These are phyloP conservation scores for Apomyelois bistriatella DNA, from an alignment of 2,888 invertebrate species.

Conservation along the genomic window DNA sequence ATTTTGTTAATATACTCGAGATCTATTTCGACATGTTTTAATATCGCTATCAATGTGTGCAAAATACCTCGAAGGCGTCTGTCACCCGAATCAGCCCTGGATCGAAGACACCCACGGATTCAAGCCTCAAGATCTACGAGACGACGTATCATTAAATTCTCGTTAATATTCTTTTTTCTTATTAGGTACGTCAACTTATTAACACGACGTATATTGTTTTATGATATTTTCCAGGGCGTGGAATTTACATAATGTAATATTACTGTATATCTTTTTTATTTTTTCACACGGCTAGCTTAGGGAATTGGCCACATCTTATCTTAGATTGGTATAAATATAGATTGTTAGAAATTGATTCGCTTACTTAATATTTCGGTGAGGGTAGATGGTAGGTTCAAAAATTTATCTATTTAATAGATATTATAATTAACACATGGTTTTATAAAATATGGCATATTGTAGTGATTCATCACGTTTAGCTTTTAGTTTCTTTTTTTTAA, in stretches of 20 bases:
- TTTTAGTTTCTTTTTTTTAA: constrained; percentile 19
- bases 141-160: neutral
- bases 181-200: constrained; percentile 12
- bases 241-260: constrained; percentile 12
- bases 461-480: constrained; percentile 33
- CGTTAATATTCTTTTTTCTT: neutral
- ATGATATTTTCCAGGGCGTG: constrained; percentile 2
- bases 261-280: constrained; percentile 17
- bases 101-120: constrained; percentile 34
- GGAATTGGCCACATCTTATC: constrained; percentile 13
- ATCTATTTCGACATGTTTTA: constrained; percentile 57
- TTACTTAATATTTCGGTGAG: constrained; percentile 47
- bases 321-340: constrained; percentile 7
- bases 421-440: constrained; percentile 30
- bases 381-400: constrained; percentile 47
- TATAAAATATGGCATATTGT: constrained; percentile 35
- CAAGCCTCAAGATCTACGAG: constrained; percentile 17
- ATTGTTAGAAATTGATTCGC: constrained; percentile 25
- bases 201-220: constrained; percentile 1
- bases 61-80: constrained; percentile 58
- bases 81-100: constrained; percentile 68
- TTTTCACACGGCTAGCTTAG: constrained; percentile 12
- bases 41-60: constrained; percentile 77
- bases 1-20: constrained; percentile 15
- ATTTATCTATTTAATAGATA: constrained; percentile 44